Evolutionary conservation across 2,888 invertebrate species (phyloP).

Genomic region (Rugalucina vietnamica): DNA sequence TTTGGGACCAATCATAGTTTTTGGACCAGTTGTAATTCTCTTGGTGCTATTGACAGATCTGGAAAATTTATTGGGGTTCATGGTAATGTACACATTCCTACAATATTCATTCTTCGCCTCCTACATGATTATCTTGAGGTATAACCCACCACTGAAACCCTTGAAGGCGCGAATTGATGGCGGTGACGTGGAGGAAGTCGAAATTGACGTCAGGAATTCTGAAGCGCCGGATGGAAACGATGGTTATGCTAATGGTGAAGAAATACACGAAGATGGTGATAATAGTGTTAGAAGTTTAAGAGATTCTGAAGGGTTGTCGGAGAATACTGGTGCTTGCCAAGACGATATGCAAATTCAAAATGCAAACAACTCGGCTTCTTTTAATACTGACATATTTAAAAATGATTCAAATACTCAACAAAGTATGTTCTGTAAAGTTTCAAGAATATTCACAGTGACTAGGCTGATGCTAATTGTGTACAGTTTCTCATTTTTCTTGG

Average conservation of each 20-base stretch:
- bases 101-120: conserved; percentile 94
- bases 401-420: no score
- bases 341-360: no score
- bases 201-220: not conserved
- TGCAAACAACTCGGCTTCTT: no score
- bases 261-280: conserved; percentile 34
- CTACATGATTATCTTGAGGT: conserved; percentile 93
- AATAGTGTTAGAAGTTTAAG: not conserved
- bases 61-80: conserved; percentile 94
- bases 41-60: conserved; percentile 94
- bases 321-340: no score
- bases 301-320: no score
- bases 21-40: conserved; percentile 82
- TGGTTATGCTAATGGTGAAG: not conserved
- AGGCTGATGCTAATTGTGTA: conserved; percentile 35
- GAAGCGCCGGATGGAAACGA: not conserved
- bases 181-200: conserved; percentile 11
- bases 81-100: conserved; percentile 88
- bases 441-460: conserved; percentile 18
- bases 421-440: not conserved
- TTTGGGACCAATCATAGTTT: conserved; percentile 72
- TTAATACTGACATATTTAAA: no score
- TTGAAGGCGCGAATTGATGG: not conserved
- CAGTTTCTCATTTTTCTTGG: conserved; percentile 24
- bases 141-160: conserved; percentile 84